phyloP scores from a whole-genome alignment of 2,888 invertebrate genomes.

The Erannis defoliaria region DNA sequence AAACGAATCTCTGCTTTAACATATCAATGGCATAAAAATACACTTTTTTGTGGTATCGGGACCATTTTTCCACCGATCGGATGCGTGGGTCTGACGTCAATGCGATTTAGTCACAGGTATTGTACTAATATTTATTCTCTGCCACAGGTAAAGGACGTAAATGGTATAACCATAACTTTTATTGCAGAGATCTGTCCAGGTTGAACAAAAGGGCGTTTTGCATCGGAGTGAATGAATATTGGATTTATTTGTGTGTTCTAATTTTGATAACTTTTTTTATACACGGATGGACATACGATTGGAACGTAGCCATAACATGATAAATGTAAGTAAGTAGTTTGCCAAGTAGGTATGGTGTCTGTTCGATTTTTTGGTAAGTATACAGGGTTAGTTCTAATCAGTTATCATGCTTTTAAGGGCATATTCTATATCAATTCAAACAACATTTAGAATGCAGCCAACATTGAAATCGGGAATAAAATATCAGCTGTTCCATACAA shows the following conservation, averaged over 20 bases:
- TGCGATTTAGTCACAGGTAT: background rate
- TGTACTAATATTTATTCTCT: slow-evolving; percentile 2
- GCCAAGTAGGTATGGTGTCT: too few species aligned
- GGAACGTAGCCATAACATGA: too few species aligned
- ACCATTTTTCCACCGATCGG: background rate
- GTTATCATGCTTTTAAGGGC: too few species aligned
- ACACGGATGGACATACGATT: too few species aligned
- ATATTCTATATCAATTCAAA: too few species aligned
- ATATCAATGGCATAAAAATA: background rate
- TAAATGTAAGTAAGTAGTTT: too few species aligned
- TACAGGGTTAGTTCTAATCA: too few species aligned
- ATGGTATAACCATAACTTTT: background rate
- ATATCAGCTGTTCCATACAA: too few species aligned
- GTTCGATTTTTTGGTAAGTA: too few species aligned
- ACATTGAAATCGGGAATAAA: too few species aligned
- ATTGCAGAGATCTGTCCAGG: background rate
- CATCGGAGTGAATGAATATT: background rate
- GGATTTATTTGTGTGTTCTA: slow-evolving; percentile 1
- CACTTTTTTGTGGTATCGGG: background rate
- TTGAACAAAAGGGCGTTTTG: background rate
- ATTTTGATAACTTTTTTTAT: background rate
- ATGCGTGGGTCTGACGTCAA: slow-evolving; percentile 8
- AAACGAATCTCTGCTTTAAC: too few species aligned
- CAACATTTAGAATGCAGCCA: too few species aligned
- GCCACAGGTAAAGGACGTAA: slow-evolving; percentile 6